Percentiles rank a stretch among this genome's conserved stretches.
phyloP scores from a whole-genome alignment of 1,140 invertebrate species.

The Charaxes varanes region DNA sequence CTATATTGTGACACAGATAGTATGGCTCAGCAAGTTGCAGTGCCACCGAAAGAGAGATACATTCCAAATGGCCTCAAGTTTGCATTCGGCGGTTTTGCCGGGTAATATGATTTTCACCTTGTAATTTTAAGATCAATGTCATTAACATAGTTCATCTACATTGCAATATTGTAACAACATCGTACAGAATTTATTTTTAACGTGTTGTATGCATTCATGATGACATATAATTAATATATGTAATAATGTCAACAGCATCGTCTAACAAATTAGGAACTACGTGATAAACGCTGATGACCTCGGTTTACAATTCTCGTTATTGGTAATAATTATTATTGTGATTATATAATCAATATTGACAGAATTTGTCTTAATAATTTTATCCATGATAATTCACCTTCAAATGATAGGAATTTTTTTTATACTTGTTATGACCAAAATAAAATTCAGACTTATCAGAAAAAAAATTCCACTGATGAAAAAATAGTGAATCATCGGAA shows the following conservation, averaged over 20 bases:
- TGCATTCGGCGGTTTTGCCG: constrained; percentile 79
- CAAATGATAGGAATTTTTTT: no score
- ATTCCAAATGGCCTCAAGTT: constrained; percentile 80
- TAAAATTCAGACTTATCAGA: no score
- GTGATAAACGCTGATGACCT: constrained; percentile 5
- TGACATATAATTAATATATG: neutral
- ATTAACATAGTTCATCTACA: constrained; percentile 5
- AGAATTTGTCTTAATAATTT: neutral
- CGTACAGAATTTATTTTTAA: neutral
- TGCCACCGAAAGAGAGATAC: constrained; percentile 47
- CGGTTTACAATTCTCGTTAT: neutral
- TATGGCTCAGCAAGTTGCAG: constrained; percentile 36
- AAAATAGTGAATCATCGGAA: no score
- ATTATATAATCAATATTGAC: constrained; percentile 9
- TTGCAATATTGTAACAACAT: neutral
- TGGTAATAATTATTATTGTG: constrained; percentile 10
- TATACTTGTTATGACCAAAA: no score
- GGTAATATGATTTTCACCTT: constrained; percentile 72
- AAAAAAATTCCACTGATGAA: no score
- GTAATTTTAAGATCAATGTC: constrained; percentile 36
- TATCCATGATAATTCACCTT: neutral
- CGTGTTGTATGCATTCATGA: neutral
- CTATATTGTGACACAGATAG: no score
- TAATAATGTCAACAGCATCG: neutral
- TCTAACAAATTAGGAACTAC: constrained; percentile 2